These are phyloP conservation scores for Limnothrissa miodon DNA, from an alignment of 2,113 vertebrate genomes.

Conservation along the genomic window DNA sequence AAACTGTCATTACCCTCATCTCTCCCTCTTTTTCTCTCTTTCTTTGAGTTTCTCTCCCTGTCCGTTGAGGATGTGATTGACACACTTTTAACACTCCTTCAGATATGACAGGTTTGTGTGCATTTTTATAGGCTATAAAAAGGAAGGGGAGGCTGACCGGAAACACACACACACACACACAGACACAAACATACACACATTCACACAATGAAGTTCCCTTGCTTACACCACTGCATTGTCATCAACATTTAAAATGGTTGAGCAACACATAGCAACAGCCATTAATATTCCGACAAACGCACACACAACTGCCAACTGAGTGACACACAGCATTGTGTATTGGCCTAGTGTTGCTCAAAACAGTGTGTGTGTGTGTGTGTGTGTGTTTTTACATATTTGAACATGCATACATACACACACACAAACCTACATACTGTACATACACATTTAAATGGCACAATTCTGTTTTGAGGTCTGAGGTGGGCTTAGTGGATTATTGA, in stretches of 20 bases:
- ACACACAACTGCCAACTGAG: no score
- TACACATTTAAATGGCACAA: neutral
- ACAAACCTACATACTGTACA: neutral
- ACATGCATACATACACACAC: neutral
- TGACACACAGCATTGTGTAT: neutral
- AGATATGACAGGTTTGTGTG: neutral
- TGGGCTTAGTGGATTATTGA: slow-evolving; percentile 15
- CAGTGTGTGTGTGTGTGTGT: no score
- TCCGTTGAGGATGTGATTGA: neutral
- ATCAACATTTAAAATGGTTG: neutral
- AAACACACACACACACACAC: slow-evolving; percentile 8
- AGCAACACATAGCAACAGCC: neutral
- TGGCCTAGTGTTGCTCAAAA: no score
- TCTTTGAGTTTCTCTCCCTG: neutral
- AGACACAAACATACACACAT: neutral
- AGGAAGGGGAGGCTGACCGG: neutral
- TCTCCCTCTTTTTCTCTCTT: neutral
- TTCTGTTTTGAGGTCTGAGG: neutral
- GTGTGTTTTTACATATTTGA: no score
- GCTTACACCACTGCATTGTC: neutral
- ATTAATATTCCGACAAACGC: neutral
- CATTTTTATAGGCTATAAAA: neutral
- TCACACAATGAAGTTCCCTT: neutral
- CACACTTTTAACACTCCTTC: neutral
- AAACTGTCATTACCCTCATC: neutral